Evolutionary conservation across 2,888 invertebrate species (phyloP), one percentile per base, ranked within the genome.

Genomic region (Vannuccia rotundouncinata): DNA sequence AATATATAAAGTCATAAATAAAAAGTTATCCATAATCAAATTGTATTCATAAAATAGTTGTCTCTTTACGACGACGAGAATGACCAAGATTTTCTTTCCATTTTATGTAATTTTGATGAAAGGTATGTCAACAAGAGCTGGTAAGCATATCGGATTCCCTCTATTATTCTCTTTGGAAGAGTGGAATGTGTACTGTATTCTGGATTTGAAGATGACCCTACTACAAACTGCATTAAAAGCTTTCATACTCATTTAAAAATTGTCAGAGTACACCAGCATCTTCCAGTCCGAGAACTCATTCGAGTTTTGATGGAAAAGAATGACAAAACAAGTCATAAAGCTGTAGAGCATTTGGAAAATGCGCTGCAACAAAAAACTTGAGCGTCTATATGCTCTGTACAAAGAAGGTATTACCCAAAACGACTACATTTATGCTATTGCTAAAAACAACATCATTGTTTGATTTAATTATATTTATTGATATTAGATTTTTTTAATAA

Each of bases 381-480:
- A 66, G 25, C 66, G 66, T 66, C 66, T 66, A 2, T 66, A 66
- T 66, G 22, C 22, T 66, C 66, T 66, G 2, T 66, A 66, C 66
- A 66, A 66, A 22, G 66, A 66, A 5, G 66, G 66, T 13, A 66
- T 66, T 66, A n/a, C 66, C 5, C 66, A 66, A 22, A 66, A 66
- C 25, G 66, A 66, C 25, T 66, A 66, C 25, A 5, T 66, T 66
- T 66, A 66, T 66, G 66, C 66, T 13, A 22, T 66, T 66, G 66
- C 66, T 66, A 66, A 66, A 66, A 5, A 66, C 66, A 66, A 66
- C 66, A 66, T 66, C 2, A 27, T 66, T 66, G 25, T 66, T 22
- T 66, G 66, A 66, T 66, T 66, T 66, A 66, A 66, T 66, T 66
- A 66, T 66, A 66, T 66, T 66, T 5, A 66, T 66, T 66, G 66